Evolutionary conservation across 2,888 invertebrate species (phyloP).

Genomic region (Xestia rhomboidea): DNA sequence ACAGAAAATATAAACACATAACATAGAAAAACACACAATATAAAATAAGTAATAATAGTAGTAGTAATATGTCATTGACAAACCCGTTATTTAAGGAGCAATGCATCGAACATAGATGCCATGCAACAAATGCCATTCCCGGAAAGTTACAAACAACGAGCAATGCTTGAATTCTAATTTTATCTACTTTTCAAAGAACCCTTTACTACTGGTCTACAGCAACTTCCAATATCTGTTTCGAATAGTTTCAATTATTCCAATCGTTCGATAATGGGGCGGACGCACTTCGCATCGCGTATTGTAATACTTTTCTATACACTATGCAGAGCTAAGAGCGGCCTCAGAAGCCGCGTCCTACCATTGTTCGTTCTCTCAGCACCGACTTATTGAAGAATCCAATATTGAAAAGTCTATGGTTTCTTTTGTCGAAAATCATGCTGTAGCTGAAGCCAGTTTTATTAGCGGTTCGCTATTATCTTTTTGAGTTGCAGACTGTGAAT

Average conservation of each 20-base stretch:
- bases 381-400: constrained; percentile 56
- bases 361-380: constrained; percentile 57
- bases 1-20: no score
- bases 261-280: constrained; percentile 15
- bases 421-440: constrained; percentile 47
- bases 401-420: constrained; percentile 53
- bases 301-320: constrained; percentile 48
- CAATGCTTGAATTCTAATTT: constrained; percentile 8
- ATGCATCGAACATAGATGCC: neutral
- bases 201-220: neutral
- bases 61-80: neutral
- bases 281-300: constrained; percentile 29
- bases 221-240: constrained; percentile 22
- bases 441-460: constrained; percentile 25
- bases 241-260: constrained; percentile 50
- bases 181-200: neutral
- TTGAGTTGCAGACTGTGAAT: constrained; percentile 13
- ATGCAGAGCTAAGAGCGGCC: constrained; percentile 36
- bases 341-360: constrained; percentile 34
- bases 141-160: constrained; percentile 5
- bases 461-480: constrained; percentile 23
- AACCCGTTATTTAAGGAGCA: neutral
- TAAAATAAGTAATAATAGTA: no score
- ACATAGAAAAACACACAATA: no score
- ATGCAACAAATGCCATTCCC: neutral